Conservation (phyloP, 2,888 invertebrate species). For the Polia nebulosa region DNA sequence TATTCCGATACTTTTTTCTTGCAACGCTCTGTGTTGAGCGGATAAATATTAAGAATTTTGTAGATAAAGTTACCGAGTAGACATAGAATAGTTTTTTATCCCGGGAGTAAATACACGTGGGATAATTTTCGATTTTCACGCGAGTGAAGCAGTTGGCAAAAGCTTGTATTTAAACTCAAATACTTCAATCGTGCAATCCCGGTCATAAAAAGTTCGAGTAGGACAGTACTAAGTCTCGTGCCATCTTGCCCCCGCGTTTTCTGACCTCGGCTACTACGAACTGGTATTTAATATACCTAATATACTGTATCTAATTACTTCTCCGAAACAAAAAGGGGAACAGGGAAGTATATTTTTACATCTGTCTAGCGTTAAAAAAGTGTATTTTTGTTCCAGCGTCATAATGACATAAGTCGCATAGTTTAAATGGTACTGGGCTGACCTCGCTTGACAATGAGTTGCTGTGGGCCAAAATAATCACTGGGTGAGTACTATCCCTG, state of each 20-base stretch:
- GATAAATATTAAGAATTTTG: no score
- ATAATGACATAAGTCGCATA: slow-evolving; percentile 32
- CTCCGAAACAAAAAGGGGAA: slow-evolving; percentile 21
- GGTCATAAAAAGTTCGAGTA: no score
- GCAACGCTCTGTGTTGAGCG: no score
- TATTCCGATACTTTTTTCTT: no score
- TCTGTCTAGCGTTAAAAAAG: slow-evolving; percentile 26
- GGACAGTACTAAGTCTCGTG: background rate
- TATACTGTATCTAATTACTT: slow-evolving; percentile 35
- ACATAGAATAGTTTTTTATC: no score
- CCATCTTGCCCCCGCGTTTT: background rate
- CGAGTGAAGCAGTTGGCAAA: no score
- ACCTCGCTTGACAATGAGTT: slow-evolving; percentile 21
- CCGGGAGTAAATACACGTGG: no score
- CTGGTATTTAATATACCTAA: background rate
- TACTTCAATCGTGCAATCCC: no score
- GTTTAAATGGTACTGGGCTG: slow-evolving; percentile 19
- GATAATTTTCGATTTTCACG: no score
- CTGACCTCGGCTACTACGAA: background rate
- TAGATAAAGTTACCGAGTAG: no score
- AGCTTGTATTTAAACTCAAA: no score
- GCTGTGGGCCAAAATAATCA: slow-evolving; percentile 22
- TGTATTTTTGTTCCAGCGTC: slow-evolving; percentile 37
- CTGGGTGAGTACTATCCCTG: background rate
- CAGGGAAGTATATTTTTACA: slow-evolving; percentile 46